Base-by-base conservation (phyloP, 53 echinoderm and acorn worm species). In the Luidia sarsii region DNA sequence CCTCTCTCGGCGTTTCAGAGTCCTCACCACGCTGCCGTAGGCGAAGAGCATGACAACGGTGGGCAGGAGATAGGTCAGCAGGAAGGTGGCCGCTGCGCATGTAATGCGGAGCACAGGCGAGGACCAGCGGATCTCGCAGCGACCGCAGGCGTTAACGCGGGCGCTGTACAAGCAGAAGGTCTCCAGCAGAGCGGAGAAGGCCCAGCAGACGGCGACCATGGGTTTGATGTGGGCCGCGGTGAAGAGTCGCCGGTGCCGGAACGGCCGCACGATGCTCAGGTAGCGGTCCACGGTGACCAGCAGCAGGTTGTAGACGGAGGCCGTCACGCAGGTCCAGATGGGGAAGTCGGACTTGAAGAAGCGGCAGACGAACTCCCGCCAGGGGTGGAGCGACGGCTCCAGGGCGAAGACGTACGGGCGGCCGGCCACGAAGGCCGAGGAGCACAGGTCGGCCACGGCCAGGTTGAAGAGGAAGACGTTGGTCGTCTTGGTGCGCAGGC, bases 291-390 rank as follows among this genome's bases (percentile, higher is more conserved):
- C 59, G 6, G 77, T 77, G 18, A 77, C 77, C 8, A 77, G 61
- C 31, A 77, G 60, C 20, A 77, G 61, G 77, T 77, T 77, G 33
- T 77, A 77, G 28, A 77, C 46, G 30, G 77, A 77, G 8, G 77
- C 77, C 18, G 77, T 77, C 48, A 77, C 77, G 61, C 77, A 77
- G 10, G 77, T 77, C 77, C 77, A 77, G 8, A 77, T 59, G 15
- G 77, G 77, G 32, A 77, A 77, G 21, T 77, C 77, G 18, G 77
- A 77, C 32, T 77, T 77, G 77, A 77, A 77, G 61, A 77, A 77
- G 32, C 77, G 77, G 21, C 77, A 77, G 31, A 77, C 77, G 31
- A 77, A 61, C 77, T 59, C 77, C 2, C 38, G 59, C 77, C 59
- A 77, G 38, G 16, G 4, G 1, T 30, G 13, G n/a, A 24, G 27